Conservation (phyloP, 1,140 invertebrate species). For the Oncopeltus fasciatus region DNA sequence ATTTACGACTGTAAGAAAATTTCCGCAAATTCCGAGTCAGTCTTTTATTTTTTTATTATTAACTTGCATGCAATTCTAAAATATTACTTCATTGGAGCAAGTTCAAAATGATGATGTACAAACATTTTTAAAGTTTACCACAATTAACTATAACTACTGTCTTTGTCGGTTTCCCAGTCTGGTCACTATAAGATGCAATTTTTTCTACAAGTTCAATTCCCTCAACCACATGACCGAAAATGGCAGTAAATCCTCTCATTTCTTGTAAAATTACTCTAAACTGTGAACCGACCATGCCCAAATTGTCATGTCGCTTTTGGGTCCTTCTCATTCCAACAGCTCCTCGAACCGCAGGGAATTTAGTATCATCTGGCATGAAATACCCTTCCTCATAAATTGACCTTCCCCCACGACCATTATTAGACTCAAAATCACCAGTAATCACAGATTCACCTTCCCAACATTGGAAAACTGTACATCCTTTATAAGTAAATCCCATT, state of each 20-base stretch:
- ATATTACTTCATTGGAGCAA: neutral
- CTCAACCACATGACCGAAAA: constrained; percentile 67
- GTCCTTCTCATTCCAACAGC: constrained; percentile 69
- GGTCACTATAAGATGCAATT: constrained; percentile 59
- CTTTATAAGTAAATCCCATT: constrained; percentile 60
- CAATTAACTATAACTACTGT: constrained; percentile 59
- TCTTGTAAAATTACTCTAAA: constrained; percentile 67
- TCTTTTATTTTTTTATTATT: constrained; percentile 4
- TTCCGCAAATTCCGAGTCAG: neutral
- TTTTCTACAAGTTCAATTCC: constrained; percentile 66
- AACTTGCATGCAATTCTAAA: neutral
- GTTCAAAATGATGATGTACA: neutral
- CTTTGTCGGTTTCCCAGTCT: constrained; percentile 59
- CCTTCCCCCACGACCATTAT: constrained; percentile 63
- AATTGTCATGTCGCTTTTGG: constrained; percentile 62
- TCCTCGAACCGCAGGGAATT: constrained; percentile 55
- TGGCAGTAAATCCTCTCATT: constrained; percentile 66
- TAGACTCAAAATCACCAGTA: constrained; percentile 50
- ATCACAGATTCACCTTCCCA: constrained; percentile 60
- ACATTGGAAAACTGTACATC: constrained; percentile 65
- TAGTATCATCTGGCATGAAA: constrained; percentile 69
- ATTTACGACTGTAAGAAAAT: neutral
- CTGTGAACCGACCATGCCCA: constrained; percentile 68
- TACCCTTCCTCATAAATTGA: constrained; percentile 61
- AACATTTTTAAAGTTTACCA: constrained; percentile 41